These are phyloP conservation scores for Heteropelma amictum DNA, from an alignment of 2,888 invertebrate species.

Conservation along the genomic window DNA sequence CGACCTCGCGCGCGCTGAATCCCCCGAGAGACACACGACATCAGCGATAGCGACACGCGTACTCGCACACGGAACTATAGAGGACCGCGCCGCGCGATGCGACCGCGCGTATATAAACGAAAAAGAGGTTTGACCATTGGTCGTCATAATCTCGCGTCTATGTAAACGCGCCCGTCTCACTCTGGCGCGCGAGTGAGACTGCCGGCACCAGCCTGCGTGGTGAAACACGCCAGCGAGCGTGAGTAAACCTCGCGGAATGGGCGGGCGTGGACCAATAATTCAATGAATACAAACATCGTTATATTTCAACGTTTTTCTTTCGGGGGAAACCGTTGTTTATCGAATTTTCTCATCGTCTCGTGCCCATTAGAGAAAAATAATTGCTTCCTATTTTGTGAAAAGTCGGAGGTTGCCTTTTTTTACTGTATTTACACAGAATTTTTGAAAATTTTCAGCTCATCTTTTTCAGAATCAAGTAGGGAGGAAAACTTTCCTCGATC, in stretches of 20 bases:
- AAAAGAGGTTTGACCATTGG: slow-evolving; percentile 42
- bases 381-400: too few relatives aligned
- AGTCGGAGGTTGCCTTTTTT: too few relatives aligned
- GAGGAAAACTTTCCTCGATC: too few relatives aligned
- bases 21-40: slow-evolving; percentile 35
- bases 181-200: not conserved
- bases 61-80: slow-evolving; percentile 1
- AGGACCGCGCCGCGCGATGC: not conserved
- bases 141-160: slow-evolving; percentile 27
- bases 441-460: too few relatives aligned
- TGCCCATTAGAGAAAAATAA: too few relatives aligned
- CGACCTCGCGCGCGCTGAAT: slow-evolving; percentile 32
- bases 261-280: not conserved
- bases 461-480: too few relatives aligned
- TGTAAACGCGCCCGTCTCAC: not conserved
- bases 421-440: too few relatives aligned
- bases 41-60: slow-evolving; percentile 40
- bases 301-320: not conserved
- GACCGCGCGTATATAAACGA: not conserved
- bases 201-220: slow-evolving; percentile 1
- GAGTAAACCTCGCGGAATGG: not conserved
- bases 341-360: too few relatives aligned
- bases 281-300: not conserved
- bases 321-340: too few relatives aligned
- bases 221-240: not conserved